A percentile compares a stretch with the other conserved stretches of the same genome.
Evolutionary conservation across 2,797 vertebrate genomes (phyloP).

Genomic region (Salarias fasciatus): DNA sequence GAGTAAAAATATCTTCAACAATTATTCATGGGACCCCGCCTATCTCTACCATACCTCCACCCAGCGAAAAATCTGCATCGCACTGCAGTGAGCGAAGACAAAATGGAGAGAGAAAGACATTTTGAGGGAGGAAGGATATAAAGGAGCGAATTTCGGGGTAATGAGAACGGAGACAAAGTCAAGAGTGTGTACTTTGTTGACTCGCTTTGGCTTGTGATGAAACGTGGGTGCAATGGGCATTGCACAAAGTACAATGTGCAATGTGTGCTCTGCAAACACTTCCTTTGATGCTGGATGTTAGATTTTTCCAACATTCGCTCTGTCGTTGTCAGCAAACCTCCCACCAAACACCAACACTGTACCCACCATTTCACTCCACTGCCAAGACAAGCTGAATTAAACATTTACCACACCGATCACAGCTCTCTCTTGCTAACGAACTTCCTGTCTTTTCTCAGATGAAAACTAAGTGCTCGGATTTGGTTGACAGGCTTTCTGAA

Average conservation of each 20-base stretch:
- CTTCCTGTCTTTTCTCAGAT: conserved; percentile 38
- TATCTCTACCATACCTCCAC: conserved; percentile 72
- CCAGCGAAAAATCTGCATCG: conserved; percentile 78
- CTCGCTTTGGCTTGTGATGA: conserved; percentile 70
- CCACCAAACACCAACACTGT: conserved; percentile 58
- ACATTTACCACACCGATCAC: conserved; percentile 33
- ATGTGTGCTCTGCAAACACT: conserved; percentile 49
- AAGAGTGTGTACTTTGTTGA: conserved; percentile 44
- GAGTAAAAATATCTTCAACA: conserved; percentile 87
- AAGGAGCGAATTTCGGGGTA: conserved; percentile 14
- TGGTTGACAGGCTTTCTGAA: conserved; percentile 8
- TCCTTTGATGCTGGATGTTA: conserved; percentile 46
- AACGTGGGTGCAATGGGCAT: conserved; percentile 65
- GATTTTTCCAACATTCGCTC: conserved; percentile 54
- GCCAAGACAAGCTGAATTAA: conserved; percentile 47
- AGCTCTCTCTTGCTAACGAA: conserved; percentile 28
- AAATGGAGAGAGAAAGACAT: conserved; percentile 52
- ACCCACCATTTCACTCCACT: conserved; percentile 37
- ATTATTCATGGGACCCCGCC: conserved; percentile 85
- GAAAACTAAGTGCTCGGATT: conserved; percentile 20
- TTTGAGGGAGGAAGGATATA: background rate
- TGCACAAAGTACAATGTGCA: conserved; percentile 53
- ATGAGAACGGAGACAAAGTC: conserved; percentile 37
- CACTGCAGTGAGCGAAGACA: conserved; percentile 75
- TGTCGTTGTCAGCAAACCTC: conserved; percentile 49